Evolutionary conservation across 2,888 invertebrate species (phyloP).

Genomic region (Sepioteuthis lessoniana): DNA sequence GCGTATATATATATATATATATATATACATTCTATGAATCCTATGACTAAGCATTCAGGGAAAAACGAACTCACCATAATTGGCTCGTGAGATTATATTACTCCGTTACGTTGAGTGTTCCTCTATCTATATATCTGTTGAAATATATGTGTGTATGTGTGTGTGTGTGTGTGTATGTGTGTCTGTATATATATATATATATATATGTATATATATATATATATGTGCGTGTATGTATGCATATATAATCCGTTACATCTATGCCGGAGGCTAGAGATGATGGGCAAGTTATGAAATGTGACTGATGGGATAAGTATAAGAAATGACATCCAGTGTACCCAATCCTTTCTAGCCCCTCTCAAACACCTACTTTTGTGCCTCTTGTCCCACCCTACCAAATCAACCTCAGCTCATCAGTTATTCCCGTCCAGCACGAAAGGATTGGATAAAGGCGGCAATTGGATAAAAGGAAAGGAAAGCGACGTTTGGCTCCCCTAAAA

Average conservation of each 20-base stretch:
- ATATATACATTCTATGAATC: not conserved
- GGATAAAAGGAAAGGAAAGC: not conserved
- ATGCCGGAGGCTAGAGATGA: not conserved
- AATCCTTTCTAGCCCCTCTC: not conserved
- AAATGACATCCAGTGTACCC: not conserved
- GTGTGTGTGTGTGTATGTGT: too few relatives aligned
- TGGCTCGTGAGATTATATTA: too few relatives aligned
- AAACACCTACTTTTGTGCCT: too few relatives aligned
- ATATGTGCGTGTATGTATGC: not conserved
- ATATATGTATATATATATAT: too few relatives aligned
- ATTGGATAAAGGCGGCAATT: not conserved
- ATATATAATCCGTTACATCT: not conserved
- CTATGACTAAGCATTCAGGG: too few relatives aligned
- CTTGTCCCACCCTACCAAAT: not conserved
- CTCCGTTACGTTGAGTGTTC: too few relatives aligned
- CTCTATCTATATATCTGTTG: too few relatives aligned
- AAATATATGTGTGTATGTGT: too few relatives aligned
- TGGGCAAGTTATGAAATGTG: not conserved
- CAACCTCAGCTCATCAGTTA: not conserved
- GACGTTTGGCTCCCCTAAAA: not conserved
- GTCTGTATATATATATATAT: too few relatives aligned
- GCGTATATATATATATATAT: not conserved
- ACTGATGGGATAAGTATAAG: not conserved
- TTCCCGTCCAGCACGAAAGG: not conserved
- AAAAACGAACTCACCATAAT: too few relatives aligned